Conservation (phyloP, 1,140 invertebrate species). For the Artemia franciscana region DNA sequence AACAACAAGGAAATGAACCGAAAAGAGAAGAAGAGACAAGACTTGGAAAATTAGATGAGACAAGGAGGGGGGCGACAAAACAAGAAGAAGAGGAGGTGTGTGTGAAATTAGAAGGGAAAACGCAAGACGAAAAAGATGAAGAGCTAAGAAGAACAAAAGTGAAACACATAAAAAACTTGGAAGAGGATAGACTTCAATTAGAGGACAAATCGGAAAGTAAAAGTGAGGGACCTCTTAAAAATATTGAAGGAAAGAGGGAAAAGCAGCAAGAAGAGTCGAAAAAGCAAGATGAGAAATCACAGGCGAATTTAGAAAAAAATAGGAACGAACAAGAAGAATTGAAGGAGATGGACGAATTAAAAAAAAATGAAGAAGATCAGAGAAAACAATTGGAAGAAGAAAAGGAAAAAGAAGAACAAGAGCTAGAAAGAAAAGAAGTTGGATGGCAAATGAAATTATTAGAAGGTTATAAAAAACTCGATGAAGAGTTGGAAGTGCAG, state of each 20-base stretch:
- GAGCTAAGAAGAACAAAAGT: conserved; percentile 13
- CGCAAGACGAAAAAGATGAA: conserved; percentile 10
- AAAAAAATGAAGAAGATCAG: conserved; percentile 6
- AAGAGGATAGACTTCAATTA: conserved; percentile 2
- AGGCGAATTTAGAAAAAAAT: conserved; percentile 11
- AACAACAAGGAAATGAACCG: not conserved
- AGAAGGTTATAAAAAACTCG: conserved; percentile 3
- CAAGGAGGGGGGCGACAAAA: not conserved
- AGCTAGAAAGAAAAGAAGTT: not conserved
- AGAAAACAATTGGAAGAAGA: conserved; percentile 3
- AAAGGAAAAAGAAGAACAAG: conserved; percentile 1
- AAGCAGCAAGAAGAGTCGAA: conserved; percentile 10
- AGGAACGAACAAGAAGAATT: conserved; percentile 10
- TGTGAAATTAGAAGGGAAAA: conserved; percentile 11
- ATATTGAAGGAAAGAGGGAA: no score
- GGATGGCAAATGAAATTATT: not conserved
- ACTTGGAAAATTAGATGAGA: not conserved
- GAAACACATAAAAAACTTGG: conserved; percentile 10
- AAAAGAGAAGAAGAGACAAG: conserved; percentile 3
- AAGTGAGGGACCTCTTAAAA: not conserved
- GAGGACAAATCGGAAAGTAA: no score
- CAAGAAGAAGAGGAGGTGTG: conserved; percentile 12
- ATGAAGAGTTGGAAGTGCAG: not conserved
- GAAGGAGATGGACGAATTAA: conserved; percentile 8
- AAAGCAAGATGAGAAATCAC: conserved; percentile 9